phyloP scores from a whole-genome alignment of 2,797 vertebrate species.

The Sebastes wilsoni region DNA sequence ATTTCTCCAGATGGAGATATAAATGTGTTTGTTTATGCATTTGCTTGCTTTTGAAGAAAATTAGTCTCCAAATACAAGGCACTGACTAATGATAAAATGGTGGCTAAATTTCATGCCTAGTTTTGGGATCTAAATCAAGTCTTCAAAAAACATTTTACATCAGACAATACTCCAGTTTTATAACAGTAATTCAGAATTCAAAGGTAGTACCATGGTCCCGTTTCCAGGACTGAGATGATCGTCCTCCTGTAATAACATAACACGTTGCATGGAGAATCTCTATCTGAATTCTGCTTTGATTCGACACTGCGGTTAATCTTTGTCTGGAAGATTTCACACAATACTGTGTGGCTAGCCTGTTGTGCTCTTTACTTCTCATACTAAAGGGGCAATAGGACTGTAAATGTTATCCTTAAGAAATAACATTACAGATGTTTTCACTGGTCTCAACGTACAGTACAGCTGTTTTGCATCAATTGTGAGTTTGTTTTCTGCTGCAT shows the following conservation, averaged over 20 bases:
- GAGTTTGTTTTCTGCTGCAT: not conserved
- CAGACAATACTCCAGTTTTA: not conserved
- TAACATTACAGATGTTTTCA: too few species aligned
- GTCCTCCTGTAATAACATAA: not conserved
- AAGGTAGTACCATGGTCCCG: not conserved
- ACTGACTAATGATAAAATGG: not conserved
- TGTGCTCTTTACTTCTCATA: too few species aligned
- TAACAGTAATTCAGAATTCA: not conserved
- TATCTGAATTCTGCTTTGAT: not conserved
- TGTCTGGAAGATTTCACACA: not conserved
- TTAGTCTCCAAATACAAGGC: not conserved
- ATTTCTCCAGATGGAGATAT: not conserved
- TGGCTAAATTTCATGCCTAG: not conserved
- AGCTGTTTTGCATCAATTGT: not conserved
- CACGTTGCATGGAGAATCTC: not conserved
- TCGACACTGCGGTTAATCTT: not conserved
- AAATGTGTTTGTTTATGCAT: not conserved
- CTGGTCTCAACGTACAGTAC: not conserved
- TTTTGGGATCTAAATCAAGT: not conserved
- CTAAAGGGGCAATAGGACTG: too few species aligned
- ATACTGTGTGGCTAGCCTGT: too few species aligned
- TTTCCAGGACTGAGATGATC: not conserved
- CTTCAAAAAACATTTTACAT: not conserved
- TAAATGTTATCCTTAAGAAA: too few species aligned
- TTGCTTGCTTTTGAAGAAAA: not conserved